Percentiles rank a stretch among this genome's conserved stretches.
Conservation (phyloP, 2,888 invertebrate species). For the Cenopis cana region DNA sequence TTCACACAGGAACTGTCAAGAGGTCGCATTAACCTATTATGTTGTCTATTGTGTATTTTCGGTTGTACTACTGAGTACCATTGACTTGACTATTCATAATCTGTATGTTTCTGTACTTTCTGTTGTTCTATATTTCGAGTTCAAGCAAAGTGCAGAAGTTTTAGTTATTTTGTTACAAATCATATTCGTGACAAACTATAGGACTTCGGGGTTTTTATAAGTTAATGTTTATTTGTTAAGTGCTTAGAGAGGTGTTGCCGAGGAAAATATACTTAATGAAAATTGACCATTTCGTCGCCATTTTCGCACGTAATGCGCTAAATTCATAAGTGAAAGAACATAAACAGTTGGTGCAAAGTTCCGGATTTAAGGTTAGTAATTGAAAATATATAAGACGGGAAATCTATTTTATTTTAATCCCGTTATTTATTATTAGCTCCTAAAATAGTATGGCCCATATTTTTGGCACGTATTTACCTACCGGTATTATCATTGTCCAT, state of each 20-base stretch:
- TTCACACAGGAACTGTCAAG: constrained; percentile 43
- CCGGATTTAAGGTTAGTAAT: constrained; percentile 42
- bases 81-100: constrained; percentile 33
- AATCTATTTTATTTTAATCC: not conserved
- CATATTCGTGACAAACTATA: not conserved
- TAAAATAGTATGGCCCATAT: not conserved
- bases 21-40: constrained; percentile 44
- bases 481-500: not conserved
- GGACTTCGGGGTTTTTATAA: not conserved
- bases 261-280: constrained; percentile 35
- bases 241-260: constrained; percentile 24
- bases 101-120: no score
- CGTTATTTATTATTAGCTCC: not conserved
- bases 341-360: constrained; percentile 29
- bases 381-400: not conserved
- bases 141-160: constrained; percentile 20
- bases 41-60: constrained; percentile 45
- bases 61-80: constrained; percentile 35
- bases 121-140: constrained; percentile 34
- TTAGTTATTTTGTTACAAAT: constrained; percentile 25
- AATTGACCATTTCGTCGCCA: constrained; percentile 59
- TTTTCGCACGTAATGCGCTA: constrained; percentile 61
- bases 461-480: not conserved
- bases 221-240: constrained; percentile 38
- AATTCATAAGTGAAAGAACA: constrained; percentile 49